These are phyloP conservation scores for Mnemiopsis leidyi DNA, from an alignment of 37 sponge, comb jelly and placozoan species.

Conservation along the genomic window DNA sequence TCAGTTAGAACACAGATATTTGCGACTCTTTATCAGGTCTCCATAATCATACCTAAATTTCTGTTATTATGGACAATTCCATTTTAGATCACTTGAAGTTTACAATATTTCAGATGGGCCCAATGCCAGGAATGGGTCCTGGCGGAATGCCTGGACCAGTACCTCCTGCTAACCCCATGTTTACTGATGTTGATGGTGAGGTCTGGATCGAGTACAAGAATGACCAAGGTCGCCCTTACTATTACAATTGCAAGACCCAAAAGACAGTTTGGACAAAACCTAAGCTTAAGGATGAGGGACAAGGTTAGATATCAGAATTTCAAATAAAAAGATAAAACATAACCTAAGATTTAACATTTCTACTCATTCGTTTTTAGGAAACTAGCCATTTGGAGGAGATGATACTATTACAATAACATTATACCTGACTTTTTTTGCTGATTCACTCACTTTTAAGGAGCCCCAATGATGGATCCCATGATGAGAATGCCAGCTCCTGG, in stretches of 20 bases:
- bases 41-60: no score
- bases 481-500: conserved; percentile 32
- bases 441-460: no score
- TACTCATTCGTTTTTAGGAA: no score
- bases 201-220: conserved; percentile 65
- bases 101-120: conserved; percentile 62
- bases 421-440: no score
- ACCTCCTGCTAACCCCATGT: conserved; percentile 60
- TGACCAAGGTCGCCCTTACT: conserved; percentile 59
- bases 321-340: no score
- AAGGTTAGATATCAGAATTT: background rate
- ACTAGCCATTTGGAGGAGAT: no score
- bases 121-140: background rate
- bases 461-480: background rate
- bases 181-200: conserved; percentile 60
- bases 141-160: background rate
- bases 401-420: no score
- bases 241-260: conserved; percentile 62
- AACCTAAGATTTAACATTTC: no score
- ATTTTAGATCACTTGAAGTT: no score
- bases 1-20: no score
- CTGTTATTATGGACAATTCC: no score
- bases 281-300: conserved; percentile 26
- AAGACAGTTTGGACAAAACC: conserved; percentile 59
- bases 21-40: no score